Evolutionary conservation across 2,113 vertebrate species (phyloP), one percentile per base, ranked within the genome.

Genomic region (Coregonus clupeaformis): DNA sequence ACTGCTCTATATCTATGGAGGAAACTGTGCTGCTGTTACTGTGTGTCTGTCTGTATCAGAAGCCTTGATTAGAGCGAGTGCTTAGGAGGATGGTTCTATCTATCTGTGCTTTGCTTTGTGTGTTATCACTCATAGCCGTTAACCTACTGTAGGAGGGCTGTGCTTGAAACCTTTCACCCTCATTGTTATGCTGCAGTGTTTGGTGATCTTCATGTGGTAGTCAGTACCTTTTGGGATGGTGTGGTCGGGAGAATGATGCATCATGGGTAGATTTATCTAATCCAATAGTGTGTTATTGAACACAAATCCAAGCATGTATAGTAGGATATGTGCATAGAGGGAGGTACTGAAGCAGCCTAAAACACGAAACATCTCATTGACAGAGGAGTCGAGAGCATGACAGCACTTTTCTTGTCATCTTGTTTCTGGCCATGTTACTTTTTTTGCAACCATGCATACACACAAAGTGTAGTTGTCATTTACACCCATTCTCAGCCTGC

Each of bases 361-460:
- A 79, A 75, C 67, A 73, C 73, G 73, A 86, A 79, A 78, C 89
- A 88, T 91, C 86, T 88, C 81, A 88, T 85, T 82, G 77, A 88
- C 84, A 85, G 86, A 87, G 86, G 86, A 87, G 89, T 88, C 84
- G 55, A 49, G 27, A 75, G 78, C 84, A 82, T 79, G 85, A 74
- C 86, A 86, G 83, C 81, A 80, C 60, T 77, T 79, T 7, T 42
- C 25, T 42, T 13, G 3, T 30, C 67, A 71, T 67, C 59, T 29
- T 24, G 25, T 59, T 47, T 68, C 27, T 55, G 49, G 13, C 30
- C 30, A 76, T 69, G 68, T 73, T 22, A 73, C 68, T 84, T 77
- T 65, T 87, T 75, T 25, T 42, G 36, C 71, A 72, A 75, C 75
- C 76, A 81, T 82, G 65, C 80, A 64, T 80, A 63, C 36, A 42